Base-by-base conservation (phyloP, 2,888 invertebrate genomes). In the Phragmatobia fuliginosa region DNA sequence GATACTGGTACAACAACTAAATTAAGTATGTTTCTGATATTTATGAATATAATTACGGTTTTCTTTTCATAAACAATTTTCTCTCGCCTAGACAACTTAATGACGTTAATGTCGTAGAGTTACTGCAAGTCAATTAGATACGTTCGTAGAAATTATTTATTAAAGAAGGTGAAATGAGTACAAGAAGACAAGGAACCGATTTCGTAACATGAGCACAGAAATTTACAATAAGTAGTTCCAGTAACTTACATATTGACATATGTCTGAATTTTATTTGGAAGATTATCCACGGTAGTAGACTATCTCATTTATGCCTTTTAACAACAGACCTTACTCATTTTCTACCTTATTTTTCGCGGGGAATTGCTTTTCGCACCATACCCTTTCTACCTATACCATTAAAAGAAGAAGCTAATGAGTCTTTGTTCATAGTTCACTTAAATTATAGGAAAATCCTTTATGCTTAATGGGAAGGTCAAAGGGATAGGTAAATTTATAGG, bases 51-150 rank as follows among this genome's bases (percentile, higher is more conserved):
- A 68, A 58, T 56, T 58, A 25, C 41, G 21, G 36, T 45, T 65
- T 61, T 60, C n/a, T 56, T 41, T 49, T 62, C 56, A 70, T 70
- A 59, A 62, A 59, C 62, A 62, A 66, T 70, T 66, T 62, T 36
- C 61, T 25, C 62, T 62, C 21, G 59, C 16, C 64, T 58, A 28
- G 62, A 32, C 70, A 70, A 32, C 16, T 70, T 66, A 70, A 70
- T 62, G 33, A 58, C 28, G 25, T 21, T 58, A 62, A 62, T 62
- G 59, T 52, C 25, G 25, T 45, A 32, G 10, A 28, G 28, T 49
- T 60, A 56, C 59, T 60, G 16, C 32, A 60, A 62, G 59, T 49
- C 62, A 52, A 62, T 66, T 66, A n/a, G 52, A 62, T 62, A 33
- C 56, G 31, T 66, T 70, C 41, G 58, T 41, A 66, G 56, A 70